These are phyloP conservation scores for Aurelia sp. DNA, from an alignment of 30 jellyfish, hydroid and myxozoan genomes.

Conservation along the genomic window DNA sequence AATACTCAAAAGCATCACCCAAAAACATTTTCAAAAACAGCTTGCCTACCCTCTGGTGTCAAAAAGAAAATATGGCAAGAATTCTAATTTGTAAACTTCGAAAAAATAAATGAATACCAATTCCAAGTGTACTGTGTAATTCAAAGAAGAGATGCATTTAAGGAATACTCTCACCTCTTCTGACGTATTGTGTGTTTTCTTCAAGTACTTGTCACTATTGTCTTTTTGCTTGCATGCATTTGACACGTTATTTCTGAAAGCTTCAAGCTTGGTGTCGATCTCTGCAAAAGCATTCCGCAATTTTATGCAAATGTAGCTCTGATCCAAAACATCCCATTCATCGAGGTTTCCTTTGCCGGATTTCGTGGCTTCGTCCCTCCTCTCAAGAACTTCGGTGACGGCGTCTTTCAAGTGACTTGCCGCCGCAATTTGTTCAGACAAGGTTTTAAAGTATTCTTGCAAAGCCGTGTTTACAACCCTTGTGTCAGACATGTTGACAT, in stretches of 20 bases:
- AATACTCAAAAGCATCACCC: no score
- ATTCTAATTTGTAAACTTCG: no score
- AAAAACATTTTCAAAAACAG: no score
- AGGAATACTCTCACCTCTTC: slow-evolving; percentile 46
- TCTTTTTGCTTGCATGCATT: slow-evolving; percentile 47
- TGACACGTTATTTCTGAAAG: slow-evolving; percentile 38
- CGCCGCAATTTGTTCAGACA: slow-evolving; percentile 60
- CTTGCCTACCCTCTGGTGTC: no score
- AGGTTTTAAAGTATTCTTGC: slow-evolving; percentile 33
- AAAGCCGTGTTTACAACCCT: slow-evolving; percentile 48
- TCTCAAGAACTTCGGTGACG: slow-evolving; percentile 48
- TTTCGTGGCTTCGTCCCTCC: slow-evolving; percentile 41
- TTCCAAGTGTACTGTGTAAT: background rate
- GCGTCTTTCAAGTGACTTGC: slow-evolving; percentile 55
- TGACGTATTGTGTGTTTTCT: slow-evolving; percentile 36
- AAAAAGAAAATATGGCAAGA: no score
- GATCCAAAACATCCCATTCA: slow-evolving; percentile 73
- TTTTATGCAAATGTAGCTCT: slow-evolving; percentile 69
- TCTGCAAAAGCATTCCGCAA: slow-evolving; percentile 67
- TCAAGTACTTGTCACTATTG: slow-evolving; percentile 13
- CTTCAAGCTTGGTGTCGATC: slow-evolving; percentile 38
- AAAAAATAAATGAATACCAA: no score
- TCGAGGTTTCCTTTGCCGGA: slow-evolving; percentile 39
- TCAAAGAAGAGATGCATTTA: background rate
- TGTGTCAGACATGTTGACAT: slow-evolving; percentile 55